Percentiles rank a stretch among this genome's conserved stretches.
Conservation (phyloP, 2,113 vertebrate species). For the Notarius quadriscutis region DNA sequence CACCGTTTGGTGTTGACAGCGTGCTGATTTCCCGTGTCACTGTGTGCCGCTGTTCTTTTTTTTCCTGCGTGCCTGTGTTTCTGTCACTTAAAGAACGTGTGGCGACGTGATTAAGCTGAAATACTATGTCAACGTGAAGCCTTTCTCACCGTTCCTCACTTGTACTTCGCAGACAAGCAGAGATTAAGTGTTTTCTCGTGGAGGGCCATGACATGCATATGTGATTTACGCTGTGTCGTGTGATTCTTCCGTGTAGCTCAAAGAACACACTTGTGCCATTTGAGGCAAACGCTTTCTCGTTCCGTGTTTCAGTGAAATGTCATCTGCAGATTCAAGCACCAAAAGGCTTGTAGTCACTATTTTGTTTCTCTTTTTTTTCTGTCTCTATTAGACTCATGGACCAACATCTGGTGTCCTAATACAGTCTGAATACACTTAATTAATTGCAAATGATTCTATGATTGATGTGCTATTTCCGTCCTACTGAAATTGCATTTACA, state of each 20-base stretch:
- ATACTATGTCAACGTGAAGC: conserved; percentile 45
- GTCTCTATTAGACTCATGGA: neutral
- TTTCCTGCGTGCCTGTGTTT: conserved; percentile 24
- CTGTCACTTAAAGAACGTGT: conserved; percentile 45
- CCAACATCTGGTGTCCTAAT: neutral
- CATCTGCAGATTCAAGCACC: conserved; percentile 1
- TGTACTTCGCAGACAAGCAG: conserved; percentile 33
- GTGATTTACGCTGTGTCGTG: conserved; percentile 39
- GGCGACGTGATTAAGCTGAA: conserved; percentile 48
- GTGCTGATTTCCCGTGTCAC: conserved; percentile 47
- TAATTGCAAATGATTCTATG: neutral
- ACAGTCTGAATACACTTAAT: neutral
- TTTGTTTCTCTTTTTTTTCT: neutral
- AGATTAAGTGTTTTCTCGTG: conserved; percentile 47
- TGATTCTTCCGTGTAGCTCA: conserved; percentile 29
- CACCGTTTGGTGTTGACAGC: conserved; percentile 35
- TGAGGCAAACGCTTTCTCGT: conserved; percentile 5
- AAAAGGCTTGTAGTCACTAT: neutral
- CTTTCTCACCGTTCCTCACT: conserved; percentile 24
- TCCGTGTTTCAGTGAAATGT: neutral
- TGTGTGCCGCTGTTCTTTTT: conserved; percentile 31
- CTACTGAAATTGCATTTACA: neutral
- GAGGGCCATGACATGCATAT: conserved; percentile 41
- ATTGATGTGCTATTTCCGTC: neutral
- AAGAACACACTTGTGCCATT: conserved; percentile 19